A percentile compares a stretch with the other conserved stretches of the same genome.
These are phyloP conservation scores for Ceyx erithaca DNA, from an alignment of 2,797 vertebrate genomes.

Conservation along the genomic window DNA sequence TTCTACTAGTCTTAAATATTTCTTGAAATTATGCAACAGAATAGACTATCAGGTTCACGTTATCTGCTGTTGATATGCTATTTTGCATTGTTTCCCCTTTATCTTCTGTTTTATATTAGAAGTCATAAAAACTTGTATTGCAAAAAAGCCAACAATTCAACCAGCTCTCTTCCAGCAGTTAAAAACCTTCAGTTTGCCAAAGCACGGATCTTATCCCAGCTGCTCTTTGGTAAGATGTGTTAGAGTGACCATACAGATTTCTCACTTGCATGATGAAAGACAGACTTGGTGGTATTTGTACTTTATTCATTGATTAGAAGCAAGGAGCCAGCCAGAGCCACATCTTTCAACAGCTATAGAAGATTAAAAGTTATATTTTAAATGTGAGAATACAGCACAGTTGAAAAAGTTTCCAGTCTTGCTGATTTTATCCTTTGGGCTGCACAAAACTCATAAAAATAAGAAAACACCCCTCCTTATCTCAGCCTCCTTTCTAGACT, in stretches of 20 bases:
- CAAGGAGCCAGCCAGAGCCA: not conserved
- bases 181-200: constrained; percentile 14
- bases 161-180: constrained; percentile 1
- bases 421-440: not conserved
- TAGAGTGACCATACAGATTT: constrained; percentile 32
- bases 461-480: not conserved
- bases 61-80: not conserved
- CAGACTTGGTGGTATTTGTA: constrained; percentile 44
- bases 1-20: not conserved
- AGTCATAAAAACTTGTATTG: constrained; percentile 43
- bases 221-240: constrained; percentile 35
- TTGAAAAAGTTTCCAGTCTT: constrained; percentile 5
- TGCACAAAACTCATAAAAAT: not conserved
- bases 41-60: not conserved
- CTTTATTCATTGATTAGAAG: constrained; percentile 31
- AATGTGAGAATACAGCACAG: not conserved
- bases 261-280: constrained; percentile 51
- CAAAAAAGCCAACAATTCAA: constrained; percentile 47
- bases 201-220: constrained; percentile 35
- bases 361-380: constrained; percentile 26
- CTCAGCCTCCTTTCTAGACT: not conserved
- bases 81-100: constrained; percentile 33
- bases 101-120: constrained; percentile 53
- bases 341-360: constrained; percentile 27
- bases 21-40: not conserved